phyloP scores from a whole-genome alignment of 2,113 vertebrate species.

The Vimba vimba region DNA sequence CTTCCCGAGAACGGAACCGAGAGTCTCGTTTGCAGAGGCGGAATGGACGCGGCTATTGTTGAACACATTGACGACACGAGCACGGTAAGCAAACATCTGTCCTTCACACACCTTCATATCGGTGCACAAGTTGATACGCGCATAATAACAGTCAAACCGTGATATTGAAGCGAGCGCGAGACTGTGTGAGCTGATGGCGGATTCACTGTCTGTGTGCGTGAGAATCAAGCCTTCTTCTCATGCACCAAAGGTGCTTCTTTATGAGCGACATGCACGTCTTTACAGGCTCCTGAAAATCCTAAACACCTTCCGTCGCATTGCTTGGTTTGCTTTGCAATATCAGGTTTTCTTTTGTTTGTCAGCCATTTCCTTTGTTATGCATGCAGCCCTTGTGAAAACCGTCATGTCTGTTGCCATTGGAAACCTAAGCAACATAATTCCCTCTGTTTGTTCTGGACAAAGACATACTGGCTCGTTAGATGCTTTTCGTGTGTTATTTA shows the following conservation, averaged over 20 bases:
- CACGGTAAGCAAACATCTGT: constrained; percentile 88
- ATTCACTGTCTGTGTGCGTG: background rate
- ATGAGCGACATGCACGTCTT: background rate
- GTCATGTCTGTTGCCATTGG: constrained; percentile 53
- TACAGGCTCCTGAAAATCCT: background rate
- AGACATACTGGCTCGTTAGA: constrained; percentile 29
- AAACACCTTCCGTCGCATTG: background rate
- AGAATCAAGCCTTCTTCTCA: background rate
- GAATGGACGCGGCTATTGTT: constrained; percentile 87
- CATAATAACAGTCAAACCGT: background rate
- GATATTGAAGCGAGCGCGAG: background rate
- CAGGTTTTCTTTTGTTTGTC: constrained; percentile 50
- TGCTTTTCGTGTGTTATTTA: constrained; percentile 46
- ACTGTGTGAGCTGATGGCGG: background rate
- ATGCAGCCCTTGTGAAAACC: constrained; percentile 34
- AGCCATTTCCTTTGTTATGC: constrained; percentile 53
- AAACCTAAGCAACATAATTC: constrained; percentile 46
- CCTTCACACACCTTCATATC: background rate
- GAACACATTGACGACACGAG: constrained; percentile 84
- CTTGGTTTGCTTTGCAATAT: background rate
- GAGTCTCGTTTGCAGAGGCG: constrained; percentile 79
- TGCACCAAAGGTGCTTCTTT: background rate
- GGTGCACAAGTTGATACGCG: no score
- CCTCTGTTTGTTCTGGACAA: constrained; percentile 41
- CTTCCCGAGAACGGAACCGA: constrained; percentile 84